These are phyloP conservation scores for Tetramorium parvispinum DNA, from an alignment of 1,140 invertebrate genomes.

Conservation along the genomic window DNA sequence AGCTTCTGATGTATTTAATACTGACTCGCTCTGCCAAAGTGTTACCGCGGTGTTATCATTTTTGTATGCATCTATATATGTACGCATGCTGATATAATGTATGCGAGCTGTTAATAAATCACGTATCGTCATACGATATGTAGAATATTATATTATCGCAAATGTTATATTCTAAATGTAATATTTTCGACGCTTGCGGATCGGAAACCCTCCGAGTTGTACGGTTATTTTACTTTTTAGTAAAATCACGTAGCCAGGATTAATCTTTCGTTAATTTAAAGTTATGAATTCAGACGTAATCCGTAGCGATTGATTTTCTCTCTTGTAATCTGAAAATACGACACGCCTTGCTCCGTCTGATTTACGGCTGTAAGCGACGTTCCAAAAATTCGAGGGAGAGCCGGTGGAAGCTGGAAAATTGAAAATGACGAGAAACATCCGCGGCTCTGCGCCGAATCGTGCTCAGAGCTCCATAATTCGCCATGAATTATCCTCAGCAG, in stretches of 20 bases:
- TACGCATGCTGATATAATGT: conserved; percentile 18
- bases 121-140: conserved; percentile 13
- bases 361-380: conserved; percentile 23
- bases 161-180: conserved; percentile 3
- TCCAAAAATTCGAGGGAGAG: conserved; percentile 56
- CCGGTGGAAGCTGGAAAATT: conserved; percentile 51
- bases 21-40: conserved; percentile 49
- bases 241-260: neutral
- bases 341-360: conserved; percentile 39
- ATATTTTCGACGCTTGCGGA: conserved; percentile 35
- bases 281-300: conserved; percentile 21
- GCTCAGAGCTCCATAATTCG: conserved; percentile 66
- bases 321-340: conserved; percentile 47
- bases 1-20: conserved; percentile 52
- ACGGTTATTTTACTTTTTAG: conserved; percentile 27
- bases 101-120: conserved; percentile 53
- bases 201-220: neutral
- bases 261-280: conserved; percentile 18
- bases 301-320: conserved; percentile 25
- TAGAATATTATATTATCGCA: conserved; percentile 27
- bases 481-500: conserved; percentile 70
- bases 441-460: conserved; percentile 63
- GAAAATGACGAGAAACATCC: conserved; percentile 60
- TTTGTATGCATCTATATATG: conserved; percentile 51
- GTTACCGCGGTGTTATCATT: conserved; percentile 57